Evolutionary conservation across 2,797 vertebrate species (phyloP), one percentile per base, ranked within the genome.

Genomic region (Emydoidea blandingii): DNA sequence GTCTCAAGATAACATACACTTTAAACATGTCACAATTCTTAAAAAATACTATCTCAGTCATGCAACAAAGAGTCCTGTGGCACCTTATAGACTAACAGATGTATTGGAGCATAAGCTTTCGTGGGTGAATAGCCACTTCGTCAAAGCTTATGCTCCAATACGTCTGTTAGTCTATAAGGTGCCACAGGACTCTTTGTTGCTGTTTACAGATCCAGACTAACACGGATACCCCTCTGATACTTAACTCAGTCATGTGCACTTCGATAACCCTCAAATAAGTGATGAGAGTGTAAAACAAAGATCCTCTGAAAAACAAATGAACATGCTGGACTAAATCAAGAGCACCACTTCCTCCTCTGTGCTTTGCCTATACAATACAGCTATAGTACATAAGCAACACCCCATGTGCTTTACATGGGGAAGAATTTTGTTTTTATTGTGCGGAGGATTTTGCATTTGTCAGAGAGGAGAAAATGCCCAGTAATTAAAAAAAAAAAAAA

Each of bases 231-330:
- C 44, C 44, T 44, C 62, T 44, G 4, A 50, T 29, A 78, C 2
- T 49, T 86, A 86, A 59, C 81, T 90, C 88, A 16, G 27, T 23
- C 15, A 59, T 0, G 0, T 27, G 1, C 18, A 41, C 62, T 94
- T 79, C 5, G 62, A 54, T 1, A 80, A 53, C 44, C 83, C 54
- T 31, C 12, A 62, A 65, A 52, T 56, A 88, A 93, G 65, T 37
- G 8, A 44, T 53, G 86, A 72, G 37, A 5, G 54, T 47, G 83
- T n/a, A 49, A 8, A 86, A 12, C 8, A 3, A 49, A 89, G 5
- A 56, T 81, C 8, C 25, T 90, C 53, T 87, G 49, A 87, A 92
- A 37, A 96, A 74, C 1, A 80, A 10, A 90, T 47, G 5, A 81
- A 15, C 44, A 56, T 86, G 18, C 27, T 0, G 72, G 19, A 83